Evolutionary conservation across 2,888 invertebrate species (phyloP), one percentile per base, ranked within the genome.

Genomic region (Zhuqinia jingwanae): DNA sequence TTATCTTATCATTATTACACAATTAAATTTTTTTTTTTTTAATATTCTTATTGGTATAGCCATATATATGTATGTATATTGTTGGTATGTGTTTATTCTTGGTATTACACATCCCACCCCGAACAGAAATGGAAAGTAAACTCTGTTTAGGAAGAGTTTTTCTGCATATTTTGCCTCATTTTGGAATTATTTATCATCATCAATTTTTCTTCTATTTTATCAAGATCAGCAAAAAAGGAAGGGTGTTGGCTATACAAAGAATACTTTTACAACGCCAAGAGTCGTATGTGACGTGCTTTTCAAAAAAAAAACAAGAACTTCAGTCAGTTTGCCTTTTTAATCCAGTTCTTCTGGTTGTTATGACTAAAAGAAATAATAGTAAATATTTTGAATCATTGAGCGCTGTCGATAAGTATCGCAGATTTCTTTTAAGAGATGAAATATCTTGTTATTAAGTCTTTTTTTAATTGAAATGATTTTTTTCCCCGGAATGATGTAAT

Each of bases 151-250:
- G 11, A 63, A 20, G 20, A n/a, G 36, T 60, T 17, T 68, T 20
- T 22, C 42, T 22, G 11, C 45, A 68, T 42, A 68, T 42, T 68
- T 68, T 45, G 22, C 45, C 68, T 68, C 68, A 15, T 45, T 75
- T 75, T 75, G 53, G 75, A 56, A 75, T 75, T 56, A 56, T 75
- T n/a, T n/a, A n/a, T n/a, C n/a, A n/a, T n/a, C n/a, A n/a, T n/a
- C n/a, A n/a, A n/a, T n/a, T 75, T 53, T 53, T 75, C 53, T 68
- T 68, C 56, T 13, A 27, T 30, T 30, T 75, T 53, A 36, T 53
- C 56, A 53, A 75, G 77, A 77, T 77, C 22, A 77, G 77, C 77
- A 42, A 60, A 58, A 77, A 77, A 77, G 77, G 60, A 77, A 77
- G 77, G 77, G 77, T 58, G 77, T 68, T 68, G 42, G 20, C 45